A percentile compares a stretch with the other conserved stretches of the same genome.
phyloP scores from a whole-genome alignment of 2,888 invertebrate species.

The Phymatocera aterrima region DNA sequence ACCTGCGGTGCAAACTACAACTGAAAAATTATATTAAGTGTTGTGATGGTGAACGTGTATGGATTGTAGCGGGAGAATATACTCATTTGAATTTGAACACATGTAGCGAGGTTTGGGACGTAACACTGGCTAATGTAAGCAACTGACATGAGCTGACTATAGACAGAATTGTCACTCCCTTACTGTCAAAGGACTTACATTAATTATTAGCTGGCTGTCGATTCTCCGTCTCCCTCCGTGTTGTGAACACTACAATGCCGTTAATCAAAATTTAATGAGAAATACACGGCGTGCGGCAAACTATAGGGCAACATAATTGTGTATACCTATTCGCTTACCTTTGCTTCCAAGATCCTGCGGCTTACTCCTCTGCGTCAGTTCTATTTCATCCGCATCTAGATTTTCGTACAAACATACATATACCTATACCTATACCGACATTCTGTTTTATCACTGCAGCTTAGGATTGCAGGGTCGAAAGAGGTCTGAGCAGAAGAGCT shows the following conservation, averaged over 20 bases:
- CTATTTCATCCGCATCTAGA: not conserved
- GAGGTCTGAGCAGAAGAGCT: not conserved
- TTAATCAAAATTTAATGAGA: conserved; percentile 42
- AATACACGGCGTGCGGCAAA: conserved; percentile 6
- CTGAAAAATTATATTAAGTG: not conserved
- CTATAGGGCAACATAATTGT: not conserved
- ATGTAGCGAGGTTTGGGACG: not conserved
- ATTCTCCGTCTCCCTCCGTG: conserved; percentile 3
- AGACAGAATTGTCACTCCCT: conserved; percentile 23
- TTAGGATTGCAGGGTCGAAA: conserved; percentile 19
- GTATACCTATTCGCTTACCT: conserved; percentile 15
- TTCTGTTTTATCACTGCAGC: conserved; percentile 31
- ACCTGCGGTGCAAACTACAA: not conserved
- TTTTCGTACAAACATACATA: not conserved
- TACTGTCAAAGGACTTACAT: conserved; percentile 14
- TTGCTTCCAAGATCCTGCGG: conserved; percentile 9
- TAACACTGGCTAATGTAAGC: not conserved
- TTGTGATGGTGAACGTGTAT: not conserved
- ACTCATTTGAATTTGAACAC: not conserved
- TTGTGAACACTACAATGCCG: conserved; percentile 32
- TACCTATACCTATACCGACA: not conserved
- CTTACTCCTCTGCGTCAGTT: not conserved
- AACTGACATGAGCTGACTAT: not conserved
- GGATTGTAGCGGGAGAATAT: not conserved
- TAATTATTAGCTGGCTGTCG: conserved; percentile 27